Conservation (phyloP, 2,113 vertebrate species). For the Nerophis lumbriciformis region DNA sequence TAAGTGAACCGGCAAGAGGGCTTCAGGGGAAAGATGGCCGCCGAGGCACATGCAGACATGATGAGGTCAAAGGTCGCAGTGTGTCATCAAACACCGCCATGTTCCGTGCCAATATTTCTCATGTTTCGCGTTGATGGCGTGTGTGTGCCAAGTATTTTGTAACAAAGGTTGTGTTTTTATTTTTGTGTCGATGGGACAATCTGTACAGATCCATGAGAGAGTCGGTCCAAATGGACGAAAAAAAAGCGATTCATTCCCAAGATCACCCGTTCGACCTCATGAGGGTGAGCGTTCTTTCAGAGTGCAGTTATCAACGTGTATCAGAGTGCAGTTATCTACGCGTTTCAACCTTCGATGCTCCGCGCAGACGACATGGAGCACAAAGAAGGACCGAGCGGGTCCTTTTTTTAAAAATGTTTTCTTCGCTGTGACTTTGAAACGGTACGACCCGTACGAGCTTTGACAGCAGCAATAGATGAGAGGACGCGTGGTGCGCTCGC, state of each 20-base stretch:
- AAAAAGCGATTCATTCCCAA: background rate
- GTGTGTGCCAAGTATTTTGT: conserved; percentile 33
- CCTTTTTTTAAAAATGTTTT: background rate
- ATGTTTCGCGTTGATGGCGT: conserved; percentile 18
- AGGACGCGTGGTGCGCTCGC: conserved; percentile 16
- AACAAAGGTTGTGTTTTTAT: conserved; percentile 13
- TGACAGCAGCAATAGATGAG: conserved; percentile 47
- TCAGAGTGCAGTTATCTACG: too few relatives aligned
- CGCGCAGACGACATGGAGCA: too few relatives aligned
- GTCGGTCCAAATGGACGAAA: conserved; percentile 8
- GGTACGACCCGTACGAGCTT: conserved; percentile 27
- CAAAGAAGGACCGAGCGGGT: too few relatives aligned
- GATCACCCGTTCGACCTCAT: conserved; percentile 7
- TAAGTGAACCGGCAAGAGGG: conserved; percentile 51
- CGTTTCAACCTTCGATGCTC: conserved; percentile 23
- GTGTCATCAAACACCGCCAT: conserved; percentile 40
- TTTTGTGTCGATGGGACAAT: conserved; percentile 51
- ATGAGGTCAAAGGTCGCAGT: conserved; percentile 14
- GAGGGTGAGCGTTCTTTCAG: conserved; percentile 9
- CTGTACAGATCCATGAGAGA: conserved; percentile 40
- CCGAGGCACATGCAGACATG: conserved; percentile 43
- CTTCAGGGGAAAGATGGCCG: conserved; percentile 27
- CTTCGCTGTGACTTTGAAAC: conserved; percentile 28
- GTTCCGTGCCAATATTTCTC: conserved; percentile 35
- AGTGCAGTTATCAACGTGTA: conserved; percentile 1